Base-by-base conservation (phyloP, 2,888 invertebrate species). In the Hirtodrosophila alboralis region DNA sequence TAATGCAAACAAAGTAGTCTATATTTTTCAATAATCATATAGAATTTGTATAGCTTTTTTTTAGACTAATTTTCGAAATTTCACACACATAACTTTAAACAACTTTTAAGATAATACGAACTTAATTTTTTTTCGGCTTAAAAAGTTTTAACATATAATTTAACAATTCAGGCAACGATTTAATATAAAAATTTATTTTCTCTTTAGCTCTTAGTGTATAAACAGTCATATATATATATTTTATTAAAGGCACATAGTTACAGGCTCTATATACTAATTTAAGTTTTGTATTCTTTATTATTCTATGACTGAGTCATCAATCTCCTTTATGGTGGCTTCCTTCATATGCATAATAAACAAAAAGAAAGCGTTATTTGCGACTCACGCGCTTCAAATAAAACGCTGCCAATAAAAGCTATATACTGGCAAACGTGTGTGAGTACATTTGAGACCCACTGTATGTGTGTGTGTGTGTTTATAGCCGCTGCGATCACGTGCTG, bases 381-480 rank as follows among this genome's bases (percentile, higher is more conserved):
- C 78, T 84, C 79, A 79, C 85, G 79, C 78, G 61, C 52, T 81
- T 58, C 79, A 59, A 75, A 79, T 79, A 84, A 84, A 79, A 71
- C 51, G 75, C 83, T 75, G 83, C 79, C 79, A 84, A 79, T 84
- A 79, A 79, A 79, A 84, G 78, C 75, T 75, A 71, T 71, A 79
- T 47, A 59, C 62, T 61, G 65, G 21, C n/a, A 36, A 62, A 74
- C 85, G 78, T 79, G 83, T 68, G 57, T 81, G 51, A 40, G 37
- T 34, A 59, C 34, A 41, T 51, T 51, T 52, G 33, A 34, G 33
- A 36, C 34, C 21, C 57, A 53, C 4, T 51, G 41, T 51, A 38
- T 26, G 28, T 38, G 40, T 37, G 34, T 49, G 9, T 52, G 48
- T 38, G 13, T 60, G 52, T 73, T 74, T 84, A 61, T 78, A 57